Conservation (phyloP, 23 tunicate species). For the Botrylloides violaceus region DNA sequence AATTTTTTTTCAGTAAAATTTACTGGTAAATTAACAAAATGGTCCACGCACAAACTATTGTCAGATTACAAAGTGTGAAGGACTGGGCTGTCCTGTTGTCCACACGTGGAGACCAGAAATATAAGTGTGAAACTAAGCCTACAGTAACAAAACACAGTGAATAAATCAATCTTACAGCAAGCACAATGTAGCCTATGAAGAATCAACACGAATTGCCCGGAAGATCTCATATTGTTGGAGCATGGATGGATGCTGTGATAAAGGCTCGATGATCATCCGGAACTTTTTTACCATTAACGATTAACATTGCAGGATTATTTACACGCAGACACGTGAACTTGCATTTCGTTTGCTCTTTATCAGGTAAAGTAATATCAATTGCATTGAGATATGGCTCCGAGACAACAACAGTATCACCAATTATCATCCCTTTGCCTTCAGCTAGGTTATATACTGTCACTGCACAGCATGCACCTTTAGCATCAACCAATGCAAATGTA, state of each 20-base stretch:
- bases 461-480: slow-evolving; percentile 53
- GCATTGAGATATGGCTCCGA: slow-evolving; percentile 61
- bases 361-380: slow-evolving; percentile 24
- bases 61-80: no score
- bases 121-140: no score
- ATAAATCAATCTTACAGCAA: no score
- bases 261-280: slow-evolving; percentile 51
- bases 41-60: no score
- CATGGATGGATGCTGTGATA: slow-evolving; percentile 47
- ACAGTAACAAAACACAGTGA: no score
- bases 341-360: slow-evolving; percentile 23
- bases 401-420: slow-evolving; percentile 87
- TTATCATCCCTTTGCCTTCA: slow-evolving; percentile 77
- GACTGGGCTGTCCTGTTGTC: no score
- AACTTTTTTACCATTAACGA: slow-evolving; percentile 59
- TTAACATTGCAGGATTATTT: slow-evolving; percentile 51
- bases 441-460: slow-evolving; percentile 73
- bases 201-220: no score
- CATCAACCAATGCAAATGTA: slow-evolving; percentile 61
- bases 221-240: no score
- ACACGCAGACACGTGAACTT: slow-evolving; percentile 53
- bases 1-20: no score
- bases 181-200: no score
- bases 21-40: no score
- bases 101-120: no score